Evolutionary conservation across 2,113 vertebrate species (phyloP).

Genomic region (Perca fluviatilis): DNA sequence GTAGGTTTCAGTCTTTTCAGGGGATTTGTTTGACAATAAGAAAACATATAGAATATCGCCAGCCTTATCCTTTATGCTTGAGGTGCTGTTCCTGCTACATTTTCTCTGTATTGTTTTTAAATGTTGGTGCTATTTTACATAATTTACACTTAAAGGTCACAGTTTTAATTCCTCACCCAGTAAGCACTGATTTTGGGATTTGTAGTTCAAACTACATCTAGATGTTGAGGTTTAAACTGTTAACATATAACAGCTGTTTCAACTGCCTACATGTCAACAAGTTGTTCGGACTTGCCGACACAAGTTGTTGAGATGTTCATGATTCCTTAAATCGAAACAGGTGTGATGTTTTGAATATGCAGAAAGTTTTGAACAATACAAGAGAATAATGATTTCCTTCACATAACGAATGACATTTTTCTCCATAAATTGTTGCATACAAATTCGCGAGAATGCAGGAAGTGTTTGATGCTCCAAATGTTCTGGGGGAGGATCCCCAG

Average conservation of each 20-base stretch:
- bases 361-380: no score
- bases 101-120: background rate
- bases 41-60: background rate
- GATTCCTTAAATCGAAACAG: no score
- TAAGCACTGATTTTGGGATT: background rate
- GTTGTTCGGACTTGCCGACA: no score
- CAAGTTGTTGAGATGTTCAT: no score
- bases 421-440: no score
- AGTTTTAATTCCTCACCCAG: background rate
- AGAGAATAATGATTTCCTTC: no score
- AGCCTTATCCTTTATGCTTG: background rate
- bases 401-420: no score
- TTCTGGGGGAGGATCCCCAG: no score
- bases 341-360: no score
- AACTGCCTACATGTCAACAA: background rate
- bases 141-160: slow-evolving; percentile 2
- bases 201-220: background rate
- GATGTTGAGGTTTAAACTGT: background rate
- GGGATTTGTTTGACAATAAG: background rate
- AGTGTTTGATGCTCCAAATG: no score
- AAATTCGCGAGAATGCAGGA: no score
- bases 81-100: background rate
- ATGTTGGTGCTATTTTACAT: slow-evolving; percentile 60
- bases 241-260: background rate
- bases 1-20: background rate